These are phyloP conservation scores for Parelbella ahira DNA, from an alignment of 2,888 invertebrate genomes.

Conservation along the genomic window DNA sequence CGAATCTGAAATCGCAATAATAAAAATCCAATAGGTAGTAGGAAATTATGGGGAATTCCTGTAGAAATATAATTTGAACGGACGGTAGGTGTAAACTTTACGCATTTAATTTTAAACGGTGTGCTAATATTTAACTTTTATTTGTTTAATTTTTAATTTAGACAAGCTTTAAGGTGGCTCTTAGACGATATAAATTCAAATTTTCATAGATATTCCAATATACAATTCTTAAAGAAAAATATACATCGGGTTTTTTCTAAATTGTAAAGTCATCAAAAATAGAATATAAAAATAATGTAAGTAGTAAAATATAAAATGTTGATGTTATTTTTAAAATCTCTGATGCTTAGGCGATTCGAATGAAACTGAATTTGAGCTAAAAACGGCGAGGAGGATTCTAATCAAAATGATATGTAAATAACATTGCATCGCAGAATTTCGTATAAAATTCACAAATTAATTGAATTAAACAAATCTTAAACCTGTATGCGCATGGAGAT, in stretches of 20 bases:
- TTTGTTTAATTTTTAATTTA: slow-evolving; percentile 29
- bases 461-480: too few relatives aligned
- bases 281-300: slow-evolving; percentile 44
- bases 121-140: slow-evolving; percentile 25
- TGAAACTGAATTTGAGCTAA: slow-evolving; percentile 14
- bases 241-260: slow-evolving; percentile 39
- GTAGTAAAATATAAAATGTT: slow-evolving; percentile 31
- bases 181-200: slow-evolving; percentile 34
- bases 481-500: too few relatives aligned
- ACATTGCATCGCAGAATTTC: slow-evolving; percentile 36
- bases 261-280: slow-evolving; percentile 67
- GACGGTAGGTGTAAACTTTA: slow-evolving; percentile 53
- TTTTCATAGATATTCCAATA: slow-evolving; percentile 27
- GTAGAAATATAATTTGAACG: slow-evolving; percentile 36
- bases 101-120: slow-evolving; percentile 29
- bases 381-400: slow-evolving; percentile 41
- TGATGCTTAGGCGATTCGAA: slow-evolving; percentile 20
- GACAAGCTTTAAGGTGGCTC: slow-evolving; percentile 30
- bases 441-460: too few relatives aligned
- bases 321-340: slow-evolving; percentile 24
- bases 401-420: slow-evolving; percentile 65
- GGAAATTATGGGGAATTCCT: slow-evolving; percentile 6
- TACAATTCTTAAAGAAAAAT: slow-evolving; percentile 28
- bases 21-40: too few relatives aligned
- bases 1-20: too few relatives aligned